Evolutionary conservation across 2,888 invertebrate genomes (phyloP), one percentile per base, ranked within the genome.

Genomic region (Piscicola geometra): DNA sequence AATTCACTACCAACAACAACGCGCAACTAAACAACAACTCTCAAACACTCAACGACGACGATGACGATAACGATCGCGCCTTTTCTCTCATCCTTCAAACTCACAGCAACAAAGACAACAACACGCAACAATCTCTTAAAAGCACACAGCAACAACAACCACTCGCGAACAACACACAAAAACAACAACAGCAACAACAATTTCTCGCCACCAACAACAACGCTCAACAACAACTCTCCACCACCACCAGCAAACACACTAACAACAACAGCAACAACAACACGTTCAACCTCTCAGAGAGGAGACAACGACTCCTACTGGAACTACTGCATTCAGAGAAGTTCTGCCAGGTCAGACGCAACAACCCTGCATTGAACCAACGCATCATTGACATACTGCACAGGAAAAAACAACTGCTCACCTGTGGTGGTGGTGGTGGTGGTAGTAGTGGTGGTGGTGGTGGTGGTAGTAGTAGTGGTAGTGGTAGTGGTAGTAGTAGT

Each of bases 341-440:
- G 33, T 73, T 73, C 30, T 73, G 73, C 56, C 33, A 73, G 36
- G 12, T 73, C 15, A 32, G 73, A 35, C 30, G 73, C 25, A n/a
- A 73, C 47, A 73, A 73, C 35, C 73, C 73, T 15, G 73, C 52
- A 73, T 30, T 73, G 21, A 73, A 73, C 32, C 47, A 35, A 35
- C 47, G 56, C 9, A 73, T 73, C 33, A 64, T 73, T 25, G 73
- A 64, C 33, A 73, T 73, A n/a, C 41, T 73, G n/a, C 64, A 73
- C 35, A 56, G 36, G n/a, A 73, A 73, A 33, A 73, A 73, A 41
- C 32, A 73, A 28, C 52, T 73, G 64, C 64, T 73, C 60, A 56
- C 9, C 60, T 18, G n/a, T 15, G 15, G 15, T 15, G 15, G 5
- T 41, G 15, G 41, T 41, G 41, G 15, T 41, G 15, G 41, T 41